Evolutionary conservation across 2,797 vertebrate genomes (phyloP).

Genomic region (Esox masquinongy): DNA sequence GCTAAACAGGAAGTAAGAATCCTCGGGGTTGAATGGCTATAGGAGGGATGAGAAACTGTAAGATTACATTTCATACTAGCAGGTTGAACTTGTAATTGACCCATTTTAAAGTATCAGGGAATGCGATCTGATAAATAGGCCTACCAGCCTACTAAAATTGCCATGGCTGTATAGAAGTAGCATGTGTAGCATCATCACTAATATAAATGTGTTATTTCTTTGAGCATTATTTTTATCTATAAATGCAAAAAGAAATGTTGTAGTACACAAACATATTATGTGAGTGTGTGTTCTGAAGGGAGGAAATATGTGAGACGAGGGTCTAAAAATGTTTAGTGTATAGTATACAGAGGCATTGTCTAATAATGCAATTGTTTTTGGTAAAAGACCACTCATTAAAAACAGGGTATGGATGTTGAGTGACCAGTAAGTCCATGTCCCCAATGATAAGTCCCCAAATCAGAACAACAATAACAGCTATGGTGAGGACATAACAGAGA

Average conservation of each 20-base stretch:
- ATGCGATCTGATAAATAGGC: neutral
- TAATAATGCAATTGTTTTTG: slow-evolving; percentile 15
- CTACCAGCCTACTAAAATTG: too few species aligned
- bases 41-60: neutral
- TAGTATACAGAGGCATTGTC: neutral
- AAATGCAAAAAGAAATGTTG: too few species aligned
- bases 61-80: neutral
- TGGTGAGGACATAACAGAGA: slow-evolving; percentile 7
- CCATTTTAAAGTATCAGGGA: neutral
- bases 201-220: too few species aligned
- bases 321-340: neutral
- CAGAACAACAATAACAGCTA: slow-evolving; percentile 22
- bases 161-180: too few species aligned
- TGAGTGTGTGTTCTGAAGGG: too few species aligned
- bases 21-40: neutral
- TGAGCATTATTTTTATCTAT: too few species aligned
- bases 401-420: slow-evolving; percentile 46
- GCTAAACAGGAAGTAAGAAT: slow-evolving; percentile 16
- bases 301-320: neutral
- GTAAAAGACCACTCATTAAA: slow-evolving; percentile 53
- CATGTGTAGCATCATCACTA: too few species aligned
- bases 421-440: slow-evolving; percentile 32
- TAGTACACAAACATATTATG: too few species aligned
- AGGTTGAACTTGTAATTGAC: neutral
- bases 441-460: slow-evolving; percentile 31